Evolutionary conservation across 2,113 vertebrate species (phyloP).

Genomic region (Tichodroma muraria): DNA sequence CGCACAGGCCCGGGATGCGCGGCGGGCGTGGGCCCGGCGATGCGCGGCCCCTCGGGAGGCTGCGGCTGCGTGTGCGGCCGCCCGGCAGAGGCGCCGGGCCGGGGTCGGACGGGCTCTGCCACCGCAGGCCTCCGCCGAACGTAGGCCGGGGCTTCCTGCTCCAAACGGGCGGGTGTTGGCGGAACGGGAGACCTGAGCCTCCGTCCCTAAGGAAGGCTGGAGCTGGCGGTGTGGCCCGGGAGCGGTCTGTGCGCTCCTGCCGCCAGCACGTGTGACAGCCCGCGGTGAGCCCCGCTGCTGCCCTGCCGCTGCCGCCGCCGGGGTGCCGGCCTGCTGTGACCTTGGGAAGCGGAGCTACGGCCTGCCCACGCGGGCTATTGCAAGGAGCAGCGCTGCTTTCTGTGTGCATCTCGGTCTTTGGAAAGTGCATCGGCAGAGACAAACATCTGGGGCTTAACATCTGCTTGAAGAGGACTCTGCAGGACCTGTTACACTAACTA

Average conservation of each 20-base stretch:
- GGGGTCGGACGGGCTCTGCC: neutral
- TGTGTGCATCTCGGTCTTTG: fast-evolving
- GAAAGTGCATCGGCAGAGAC: neutral
- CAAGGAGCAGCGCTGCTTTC: neutral
- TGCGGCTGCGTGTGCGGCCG: neutral
- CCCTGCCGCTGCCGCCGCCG: neutral
- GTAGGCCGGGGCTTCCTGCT: neutral
- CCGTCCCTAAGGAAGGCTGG: neutral
- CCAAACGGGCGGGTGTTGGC: fast-evolving
- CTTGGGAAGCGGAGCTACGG: neutral
- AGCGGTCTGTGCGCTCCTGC: neutral
- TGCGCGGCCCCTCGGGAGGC: neutral
- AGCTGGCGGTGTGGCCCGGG: fast-evolving
- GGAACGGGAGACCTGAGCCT: neutral
- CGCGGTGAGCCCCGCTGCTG: neutral
- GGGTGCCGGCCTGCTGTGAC: neutral
- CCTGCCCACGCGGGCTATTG: neutral
- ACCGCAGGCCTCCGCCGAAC: neutral
- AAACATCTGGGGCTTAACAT: neutral
- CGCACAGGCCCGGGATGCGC: neutral
- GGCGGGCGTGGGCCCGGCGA: neutral
- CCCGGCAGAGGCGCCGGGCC: neutral
- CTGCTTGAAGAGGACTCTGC: neutral
- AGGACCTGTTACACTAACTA: neutral
- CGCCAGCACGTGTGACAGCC: neutral